Evolutionary conservation across 2,888 invertebrate species (phyloP).

Genomic region (Acrobasis suavella): DNA sequence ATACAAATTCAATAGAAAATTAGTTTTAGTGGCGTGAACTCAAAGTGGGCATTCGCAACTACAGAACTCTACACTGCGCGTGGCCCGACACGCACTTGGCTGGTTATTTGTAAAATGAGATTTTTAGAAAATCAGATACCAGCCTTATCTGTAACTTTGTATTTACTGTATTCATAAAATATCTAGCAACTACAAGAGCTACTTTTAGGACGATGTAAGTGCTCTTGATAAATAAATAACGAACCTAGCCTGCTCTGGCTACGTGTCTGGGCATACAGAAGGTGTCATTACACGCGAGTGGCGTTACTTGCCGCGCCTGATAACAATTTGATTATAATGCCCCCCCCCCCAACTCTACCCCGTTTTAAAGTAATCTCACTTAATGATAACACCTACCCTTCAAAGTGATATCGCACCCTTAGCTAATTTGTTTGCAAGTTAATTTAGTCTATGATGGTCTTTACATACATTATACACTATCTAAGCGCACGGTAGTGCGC

Average conservation of each 20-base stretch:
- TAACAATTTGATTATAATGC: slow-evolving; percentile 67
- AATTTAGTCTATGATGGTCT: slow-evolving; percentile 42
- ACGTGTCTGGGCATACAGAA: slow-evolving; percentile 56
- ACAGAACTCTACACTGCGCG: no score
- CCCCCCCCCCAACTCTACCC: slow-evolving; percentile 32
- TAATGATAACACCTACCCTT: slow-evolving; percentile 57
- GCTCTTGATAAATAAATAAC: slow-evolving; percentile 16
- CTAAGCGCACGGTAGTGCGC: no score
- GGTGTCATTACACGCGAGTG: slow-evolving; percentile 47
- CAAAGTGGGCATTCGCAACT: no score
- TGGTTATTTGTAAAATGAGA: no score
- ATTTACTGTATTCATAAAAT: slow-evolving; percentile 2
- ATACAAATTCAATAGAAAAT: no score
- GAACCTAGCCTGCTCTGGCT: slow-evolving; percentile 26
- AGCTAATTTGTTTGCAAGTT: slow-evolving; percentile 52
- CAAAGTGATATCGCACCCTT: slow-evolving; percentile 47
- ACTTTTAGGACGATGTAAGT: slow-evolving; percentile 16
- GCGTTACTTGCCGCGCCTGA: slow-evolving; percentile 53
- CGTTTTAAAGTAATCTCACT: slow-evolving; percentile 36
- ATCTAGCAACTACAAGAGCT: slow-evolving; percentile 2
- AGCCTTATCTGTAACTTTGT: neutral
- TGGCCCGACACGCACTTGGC: no score
- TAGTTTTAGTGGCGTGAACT: no score
- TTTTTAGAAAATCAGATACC: no score
- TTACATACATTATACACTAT: neutral